Evolutionary conservation across 2,113 vertebrate genomes (phyloP).

Genomic region (Rafetus swinhoei): DNA sequence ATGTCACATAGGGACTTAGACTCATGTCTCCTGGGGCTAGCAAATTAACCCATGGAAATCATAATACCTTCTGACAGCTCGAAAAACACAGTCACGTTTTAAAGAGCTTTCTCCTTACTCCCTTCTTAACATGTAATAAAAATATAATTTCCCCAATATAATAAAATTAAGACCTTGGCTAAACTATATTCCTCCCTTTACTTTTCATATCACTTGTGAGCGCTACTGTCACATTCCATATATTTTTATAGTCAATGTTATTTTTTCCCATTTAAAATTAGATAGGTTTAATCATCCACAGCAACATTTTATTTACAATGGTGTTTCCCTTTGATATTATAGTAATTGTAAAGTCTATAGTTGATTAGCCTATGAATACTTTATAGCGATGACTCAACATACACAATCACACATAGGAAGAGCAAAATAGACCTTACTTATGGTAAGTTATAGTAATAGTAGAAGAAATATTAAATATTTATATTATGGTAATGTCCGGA

Average conservation of each 20-base stretch:
- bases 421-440: neutral
- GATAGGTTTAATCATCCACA: conserved; percentile 11
- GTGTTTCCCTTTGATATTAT: neutral
- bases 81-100: conserved; percentile 13
- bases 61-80: conserved; percentile 18
- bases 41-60: neutral
- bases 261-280: conserved; percentile 41
- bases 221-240: neutral
- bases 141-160: neutral
- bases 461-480: conserved; percentile 33
- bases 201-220: conserved; percentile 18
- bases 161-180: conserved; percentile 18
- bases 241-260: conserved; percentile 14
- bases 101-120: conserved; percentile 12
- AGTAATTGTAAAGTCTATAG: neutral
- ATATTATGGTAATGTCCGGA: conserved; percentile 4
- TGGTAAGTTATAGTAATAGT: neutral
- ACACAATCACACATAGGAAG: neutral
- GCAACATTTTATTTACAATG: conserved; percentile 35
- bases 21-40: neutral
- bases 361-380: neutral
- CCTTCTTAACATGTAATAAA: neutral
- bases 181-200: conserved; percentile 16
- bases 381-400: neutral
- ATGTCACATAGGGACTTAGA: conserved; percentile 6